Percentiles rank a stretch among this genome's conserved stretches.
Conservation (phyloP, 2,888 invertebrate species). For the Nyleta sp. region DNA sequence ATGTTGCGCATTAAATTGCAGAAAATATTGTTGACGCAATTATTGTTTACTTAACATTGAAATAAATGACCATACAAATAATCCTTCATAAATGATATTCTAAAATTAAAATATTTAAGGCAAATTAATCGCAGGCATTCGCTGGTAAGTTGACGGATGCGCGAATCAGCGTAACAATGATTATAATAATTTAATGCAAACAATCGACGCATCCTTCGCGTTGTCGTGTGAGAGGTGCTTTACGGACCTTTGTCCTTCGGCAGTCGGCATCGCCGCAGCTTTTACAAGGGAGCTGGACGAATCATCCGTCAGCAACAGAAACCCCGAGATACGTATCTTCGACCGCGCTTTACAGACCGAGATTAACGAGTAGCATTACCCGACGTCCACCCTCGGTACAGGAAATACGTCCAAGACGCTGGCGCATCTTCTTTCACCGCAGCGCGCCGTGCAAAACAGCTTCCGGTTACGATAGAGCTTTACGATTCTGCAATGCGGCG, state of each 20-base stretch:
- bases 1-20: too few species aligned
- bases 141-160: slow-evolving; percentile 26
- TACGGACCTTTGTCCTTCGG: slow-evolving; percentile 55
- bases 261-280: slow-evolving; percentile 52
- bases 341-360: slow-evolving; percentile 77
- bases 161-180: slow-evolving; percentile 43
- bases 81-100: too few species aligned
- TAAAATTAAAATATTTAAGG: too few species aligned
- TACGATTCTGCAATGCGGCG: slow-evolving; percentile 32
- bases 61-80: too few species aligned
- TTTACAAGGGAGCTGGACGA: slow-evolving; percentile 71
- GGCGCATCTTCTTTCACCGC: slow-evolving; percentile 62
- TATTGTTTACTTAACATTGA: too few species aligned
- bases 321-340: slow-evolving; percentile 78
- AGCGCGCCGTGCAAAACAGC: slow-evolving; percentile 52
- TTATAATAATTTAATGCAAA: slow-evolving; percentile 60
- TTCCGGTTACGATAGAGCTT: slow-evolving; percentile 60
- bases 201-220: slow-evolving; percentile 57
- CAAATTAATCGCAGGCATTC: slow-evolving; percentile 41
- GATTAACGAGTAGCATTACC: slow-evolving; percentile 81
- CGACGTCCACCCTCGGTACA: slow-evolving; percentile 72
- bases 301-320: slow-evolving; percentile 79
- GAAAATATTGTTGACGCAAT: too few species aligned
- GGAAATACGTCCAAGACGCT: slow-evolving; percentile 69
- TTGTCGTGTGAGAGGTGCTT: slow-evolving; percentile 57